Conservation (phyloP, 2,888 invertebrate genomes). For the Apamea anceps region DNA sequence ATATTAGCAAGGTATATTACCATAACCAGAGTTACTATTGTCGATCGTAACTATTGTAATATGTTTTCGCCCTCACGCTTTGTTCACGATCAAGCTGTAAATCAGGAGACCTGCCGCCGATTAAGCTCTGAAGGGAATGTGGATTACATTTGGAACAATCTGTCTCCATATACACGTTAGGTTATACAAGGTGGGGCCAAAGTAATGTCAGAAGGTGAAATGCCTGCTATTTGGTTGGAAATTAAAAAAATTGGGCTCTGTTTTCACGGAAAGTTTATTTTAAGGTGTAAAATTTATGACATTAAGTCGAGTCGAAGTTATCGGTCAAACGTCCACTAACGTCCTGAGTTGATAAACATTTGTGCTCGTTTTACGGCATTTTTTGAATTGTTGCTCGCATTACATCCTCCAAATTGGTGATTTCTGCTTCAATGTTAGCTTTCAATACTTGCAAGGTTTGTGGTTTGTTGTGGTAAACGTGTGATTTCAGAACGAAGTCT, state of each 20-base stretch:
- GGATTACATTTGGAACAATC: constrained; percentile 4
- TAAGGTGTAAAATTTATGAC: neutral
- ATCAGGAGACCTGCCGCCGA: constrained; percentile 13
- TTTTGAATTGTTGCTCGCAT: no score
- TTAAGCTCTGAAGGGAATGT: neutral
- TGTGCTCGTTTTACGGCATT: no score
- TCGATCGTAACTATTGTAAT: constrained; percentile 34
- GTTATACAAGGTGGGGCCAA: neutral
- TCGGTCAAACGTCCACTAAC: neutral
- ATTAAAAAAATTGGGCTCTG: neutral
- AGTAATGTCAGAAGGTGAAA: neutral
- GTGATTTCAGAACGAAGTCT: no score
- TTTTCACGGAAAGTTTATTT: neutral
- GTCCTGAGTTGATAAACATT: no score
- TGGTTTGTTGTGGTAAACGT: no score
- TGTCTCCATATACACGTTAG: neutral
- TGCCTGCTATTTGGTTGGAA: neutral
- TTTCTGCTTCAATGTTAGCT: no score
- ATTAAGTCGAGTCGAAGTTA: neutral
- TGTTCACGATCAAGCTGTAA: constrained; percentile 30
- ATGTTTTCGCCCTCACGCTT: constrained; percentile 22
- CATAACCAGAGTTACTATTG: constrained; percentile 13
- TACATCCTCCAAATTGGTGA: no score
- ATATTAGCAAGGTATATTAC: constrained; percentile 11
- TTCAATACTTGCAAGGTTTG: no score